phyloP scores from a whole-genome alignment of 37 sponge, comb jelly and placozoan genomes.

The Ianthella basta region DNA sequence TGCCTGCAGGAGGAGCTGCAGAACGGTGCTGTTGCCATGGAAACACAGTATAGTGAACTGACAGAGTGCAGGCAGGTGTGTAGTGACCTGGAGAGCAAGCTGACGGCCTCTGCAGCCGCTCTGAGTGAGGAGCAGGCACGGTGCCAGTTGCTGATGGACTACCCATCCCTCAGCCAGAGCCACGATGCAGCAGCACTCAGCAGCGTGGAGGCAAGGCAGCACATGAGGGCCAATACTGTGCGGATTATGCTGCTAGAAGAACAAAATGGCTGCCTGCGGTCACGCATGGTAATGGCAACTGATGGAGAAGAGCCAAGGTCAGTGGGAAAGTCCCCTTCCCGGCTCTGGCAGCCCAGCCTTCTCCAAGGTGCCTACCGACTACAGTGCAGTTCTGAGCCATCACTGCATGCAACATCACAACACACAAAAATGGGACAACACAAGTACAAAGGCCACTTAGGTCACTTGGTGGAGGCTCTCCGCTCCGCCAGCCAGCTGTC shows the following conservation, averaged over 20 bases:
- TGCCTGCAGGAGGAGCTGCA: background rate
- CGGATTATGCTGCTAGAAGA: slow-evolving; percentile 77
- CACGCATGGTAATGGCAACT: background rate
- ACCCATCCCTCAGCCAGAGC: slow-evolving; percentile 31
- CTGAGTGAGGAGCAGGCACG: background rate
- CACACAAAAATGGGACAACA: background rate
- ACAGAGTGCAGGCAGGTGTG: slow-evolving; percentile 48
- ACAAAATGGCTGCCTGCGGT: slow-evolving; percentile 70
- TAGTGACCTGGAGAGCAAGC: slow-evolving; percentile 19
- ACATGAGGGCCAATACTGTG: slow-evolving; percentile 69
- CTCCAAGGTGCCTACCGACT: background rate
- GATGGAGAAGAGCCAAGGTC: too few relatives aligned
- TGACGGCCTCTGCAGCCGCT: background rate
- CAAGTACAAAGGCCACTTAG: slow-evolving; percentile 27
- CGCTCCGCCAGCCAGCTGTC: background rate
- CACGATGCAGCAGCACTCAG: slow-evolving; percentile 11
- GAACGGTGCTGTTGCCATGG: background rate
- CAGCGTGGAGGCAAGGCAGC: slow-evolving; percentile 33
- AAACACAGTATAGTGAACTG: background rate
- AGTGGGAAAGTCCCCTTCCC: too few relatives aligned
- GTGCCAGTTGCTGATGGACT: slow-evolving; percentile 53
- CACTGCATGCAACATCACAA: background rate
- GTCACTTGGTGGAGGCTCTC: slow-evolving; percentile 16
- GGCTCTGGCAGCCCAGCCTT: slow-evolving; percentile 5
- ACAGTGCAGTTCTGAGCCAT: background rate